Evolutionary conservation across 2,888 invertebrate species (phyloP), one percentile per base, ranked within the genome.

Genomic region (Apodemia zela): DNA sequence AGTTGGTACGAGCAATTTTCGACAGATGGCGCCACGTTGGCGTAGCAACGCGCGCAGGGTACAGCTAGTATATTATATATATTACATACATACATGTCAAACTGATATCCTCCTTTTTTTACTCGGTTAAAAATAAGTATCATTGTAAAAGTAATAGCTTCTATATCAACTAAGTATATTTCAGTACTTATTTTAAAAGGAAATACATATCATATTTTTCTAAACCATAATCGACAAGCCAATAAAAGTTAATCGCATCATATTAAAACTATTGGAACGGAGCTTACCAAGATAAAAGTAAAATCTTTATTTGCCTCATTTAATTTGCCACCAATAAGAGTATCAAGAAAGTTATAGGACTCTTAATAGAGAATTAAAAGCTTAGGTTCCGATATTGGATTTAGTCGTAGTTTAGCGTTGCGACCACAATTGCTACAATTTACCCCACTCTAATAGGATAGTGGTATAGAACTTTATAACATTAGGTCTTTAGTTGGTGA

Each of bases 341-440:
- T 54, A 54, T 54, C 25, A 13, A 54, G 54, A 42, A 62, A 62
- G 57, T 62, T 62, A 62, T 58, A 38, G 45, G 58, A 38, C 62
- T 62, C 58, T 62, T 58, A 62, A 47, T 59, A 47, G 45, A 59
- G 47, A 49, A 63, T 63, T 63, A 63, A 62, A 57, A 42, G 63
- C 59, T 63, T 59, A 63, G 63, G 72, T 76, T 66, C 63, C 71
- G 71, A 78, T 82, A 84, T 82, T 80, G 75, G 77, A 78, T 81
- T 79, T 77, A 79, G 79, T 77, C 76, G 60, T 62, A 65, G 68
- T 67, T 69, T 73, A 73, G 72, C 73, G 67, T 71, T 75, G 74
- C 70, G 72, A 74, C 76, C 77, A 71, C 76, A 75, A 77, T 74
- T 75, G 76, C 75, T 76, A 77, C 78, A 73, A 76, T 79, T 75